Evolutionary conservation across 2,888 invertebrate species (phyloP), one percentile per base, ranked within the genome.

Genomic region (Volucella inflata): DNA sequence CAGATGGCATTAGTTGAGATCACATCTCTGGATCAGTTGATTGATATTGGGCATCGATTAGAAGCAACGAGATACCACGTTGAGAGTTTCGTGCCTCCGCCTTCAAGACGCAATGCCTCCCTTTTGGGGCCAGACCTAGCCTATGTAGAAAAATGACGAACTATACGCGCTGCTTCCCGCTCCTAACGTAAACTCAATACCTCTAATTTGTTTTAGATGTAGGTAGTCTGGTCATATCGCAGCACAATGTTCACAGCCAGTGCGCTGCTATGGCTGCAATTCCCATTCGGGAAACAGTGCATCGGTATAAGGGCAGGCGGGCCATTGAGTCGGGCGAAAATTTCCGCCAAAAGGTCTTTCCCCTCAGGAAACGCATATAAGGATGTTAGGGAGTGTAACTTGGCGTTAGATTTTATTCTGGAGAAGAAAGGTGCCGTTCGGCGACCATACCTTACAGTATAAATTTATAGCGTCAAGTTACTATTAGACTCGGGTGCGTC

Each of bases 361-460:
- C n/a, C n/a, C n/a, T n/a, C 10, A 8, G 40, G 16, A 11, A n/a
- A 10, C 12, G 4, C 11, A 40, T n/a, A 11, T 21, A 11, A 38
- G 16, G 40, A 14, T 16, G 12, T 17, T 17, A 64, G 12, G 21
- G 8, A 9, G 42, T 42, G 42, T 42, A 42, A 42, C 42, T 10
- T 42, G 42, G 42, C 42, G 8, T 10, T 42, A 42, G 42, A 42
- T 10, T 42, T 42, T 10, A 42, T 42, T 42, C 42, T 42, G 42
- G 42, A 42, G 42, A 9, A 10, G 42, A 10, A 42, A 42, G 42
- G 8, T 42, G 42, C 42, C 17, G 80, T 77, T 70, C 2, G 48
- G 30, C 64, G 77, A 6, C 82, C 77, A 14, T 70, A 71, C 14
- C 42, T 77, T 36, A 21, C 38, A 4, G 71, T 77, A 0, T 46